These are phyloP conservation scores for Pelosia muscerda DNA, from an alignment of 2,888 invertebrate genomes.

Conservation along the genomic window DNA sequence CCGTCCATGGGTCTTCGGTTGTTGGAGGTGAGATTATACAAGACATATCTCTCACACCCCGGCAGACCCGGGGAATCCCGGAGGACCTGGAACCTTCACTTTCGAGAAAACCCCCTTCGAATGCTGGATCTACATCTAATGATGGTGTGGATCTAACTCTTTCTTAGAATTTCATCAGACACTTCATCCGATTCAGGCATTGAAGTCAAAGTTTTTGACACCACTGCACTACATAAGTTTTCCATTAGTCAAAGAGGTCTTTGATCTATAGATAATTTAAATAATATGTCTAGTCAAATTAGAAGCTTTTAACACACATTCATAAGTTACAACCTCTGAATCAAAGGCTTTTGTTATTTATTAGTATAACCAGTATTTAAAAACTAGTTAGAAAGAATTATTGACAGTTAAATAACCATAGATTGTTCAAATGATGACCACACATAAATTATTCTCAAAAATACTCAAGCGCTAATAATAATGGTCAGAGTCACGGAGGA, in stretches of 20 bases:
- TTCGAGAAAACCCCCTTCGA: no score
- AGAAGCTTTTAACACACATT: background rate
- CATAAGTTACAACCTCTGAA: conserved; percentile 12
- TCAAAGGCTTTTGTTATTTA: conserved; percentile 20
- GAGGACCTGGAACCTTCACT: no score
- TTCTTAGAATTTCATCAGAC: background rate
- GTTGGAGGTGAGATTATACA: no score
- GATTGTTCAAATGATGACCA: conserved; percentile 22
- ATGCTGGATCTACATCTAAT: background rate
- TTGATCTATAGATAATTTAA: background rate
- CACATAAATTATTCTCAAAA: conserved; percentile 15
- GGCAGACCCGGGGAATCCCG: no score
- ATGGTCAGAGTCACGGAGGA: background rate
- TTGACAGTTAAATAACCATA: conserved; percentile 30
- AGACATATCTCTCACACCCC: no score
- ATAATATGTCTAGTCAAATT: background rate
- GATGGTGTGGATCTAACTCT: background rate
- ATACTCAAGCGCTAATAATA: conserved; percentile 20
- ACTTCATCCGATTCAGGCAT: background rate
- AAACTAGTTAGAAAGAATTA: conserved; percentile 11
- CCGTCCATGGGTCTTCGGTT: no score
- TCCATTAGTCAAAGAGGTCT: background rate
- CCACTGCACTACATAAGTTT: background rate
- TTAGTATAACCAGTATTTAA: conserved; percentile 18
- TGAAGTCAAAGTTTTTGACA: background rate